Base-by-base conservation (phyloP, 1,140 invertebrate genomes). In the Drosophila insularis region DNA sequence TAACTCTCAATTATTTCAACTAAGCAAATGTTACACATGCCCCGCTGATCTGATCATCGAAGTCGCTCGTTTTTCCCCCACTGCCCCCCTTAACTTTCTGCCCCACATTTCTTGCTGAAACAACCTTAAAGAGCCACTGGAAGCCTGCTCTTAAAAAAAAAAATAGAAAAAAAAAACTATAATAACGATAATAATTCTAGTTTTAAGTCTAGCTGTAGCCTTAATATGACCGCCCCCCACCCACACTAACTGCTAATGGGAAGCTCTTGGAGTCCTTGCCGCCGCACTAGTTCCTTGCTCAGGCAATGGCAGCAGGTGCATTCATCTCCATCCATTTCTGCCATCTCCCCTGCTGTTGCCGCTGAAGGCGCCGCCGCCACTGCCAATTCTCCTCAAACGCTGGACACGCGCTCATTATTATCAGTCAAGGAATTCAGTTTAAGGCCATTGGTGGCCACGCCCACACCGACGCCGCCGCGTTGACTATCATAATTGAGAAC, bases 271-370 rank as follows among this genome's bases (percentile, higher is more conserved):
- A 89, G 80, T 69, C 62, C 84, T 73, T 80, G 63, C 73, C 82
- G 69, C 54, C 82, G 79, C 75, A 80, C 68, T 55, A 86, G 84
- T 39, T 86, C 79, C 80, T 78, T 81, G 82, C 82, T 87, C 67
- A 86, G 84, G 84, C 82, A 86, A 87, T 75, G 84, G 82, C 82
- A 86, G 79, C 82, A 86, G 75, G 84, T 77, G 67, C 82, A 86
- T 31, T 65, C 58, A 53, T 63, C 68, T 37, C 35, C 35, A 11
- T 37, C 35, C 35, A 37, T 37, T 60, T 72, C 65, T 17, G 53
- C 32, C 37, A 35, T 68, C 6, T 60, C 43, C 46, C 65, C 23
- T 37, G 62, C 61, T 32, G 27, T 27, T 27, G 64, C 71, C 56
- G 66, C 74, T 43, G 35, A 37, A 8, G 63, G 64, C 66, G 78